A percentile compares a stretch with the other conserved stretches of the same genome.
Conservation (phyloP, 2,888 invertebrate species). For the Neoaliturus tenellus region DNA sequence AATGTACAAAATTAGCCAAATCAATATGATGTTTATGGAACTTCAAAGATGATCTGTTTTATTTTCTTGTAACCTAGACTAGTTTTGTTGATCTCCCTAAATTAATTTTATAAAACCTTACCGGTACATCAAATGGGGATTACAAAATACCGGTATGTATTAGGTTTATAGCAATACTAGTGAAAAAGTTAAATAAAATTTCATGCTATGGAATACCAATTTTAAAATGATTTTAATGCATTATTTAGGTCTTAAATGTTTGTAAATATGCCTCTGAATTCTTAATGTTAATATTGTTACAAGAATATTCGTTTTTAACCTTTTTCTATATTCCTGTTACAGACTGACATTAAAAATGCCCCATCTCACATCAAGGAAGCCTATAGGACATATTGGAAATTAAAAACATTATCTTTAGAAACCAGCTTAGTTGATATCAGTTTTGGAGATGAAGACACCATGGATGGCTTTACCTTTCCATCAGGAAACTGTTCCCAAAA, state of each 20-base stretch:
- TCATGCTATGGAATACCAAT: too few species aligned
- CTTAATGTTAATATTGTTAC: too few species aligned
- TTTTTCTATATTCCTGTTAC: slow-evolving; percentile 66
- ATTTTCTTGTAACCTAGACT: neutral
- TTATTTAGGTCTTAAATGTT: too few species aligned
- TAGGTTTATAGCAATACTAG: too few species aligned
- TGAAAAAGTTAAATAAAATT: too few species aligned
- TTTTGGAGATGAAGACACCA: slow-evolving; percentile 69
- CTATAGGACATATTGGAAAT: slow-evolving; percentile 87
- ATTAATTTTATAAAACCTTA: too few species aligned
- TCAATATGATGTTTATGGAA: neutral
- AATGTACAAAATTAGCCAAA: neutral
- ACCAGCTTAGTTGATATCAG: slow-evolving; percentile 79
- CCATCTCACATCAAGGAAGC: slow-evolving; percentile 83
- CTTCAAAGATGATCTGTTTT: neutral
- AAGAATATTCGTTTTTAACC: neutral
- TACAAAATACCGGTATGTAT: too few species aligned
- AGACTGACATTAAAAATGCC: slow-evolving; percentile 89
- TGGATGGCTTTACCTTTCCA: slow-evolving; percentile 63
- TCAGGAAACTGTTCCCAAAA: neutral
- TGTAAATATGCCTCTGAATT: too few species aligned
- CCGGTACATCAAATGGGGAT: too few species aligned
- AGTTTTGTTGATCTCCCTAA: neutral
- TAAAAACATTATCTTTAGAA: slow-evolving; percentile 85
- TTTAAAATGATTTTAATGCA: too few species aligned